Evolutionary conservation across 2,888 invertebrate species (phyloP), one percentile per base, ranked within the genome.

Genomic region (Sussaba pulchella): DNA sequence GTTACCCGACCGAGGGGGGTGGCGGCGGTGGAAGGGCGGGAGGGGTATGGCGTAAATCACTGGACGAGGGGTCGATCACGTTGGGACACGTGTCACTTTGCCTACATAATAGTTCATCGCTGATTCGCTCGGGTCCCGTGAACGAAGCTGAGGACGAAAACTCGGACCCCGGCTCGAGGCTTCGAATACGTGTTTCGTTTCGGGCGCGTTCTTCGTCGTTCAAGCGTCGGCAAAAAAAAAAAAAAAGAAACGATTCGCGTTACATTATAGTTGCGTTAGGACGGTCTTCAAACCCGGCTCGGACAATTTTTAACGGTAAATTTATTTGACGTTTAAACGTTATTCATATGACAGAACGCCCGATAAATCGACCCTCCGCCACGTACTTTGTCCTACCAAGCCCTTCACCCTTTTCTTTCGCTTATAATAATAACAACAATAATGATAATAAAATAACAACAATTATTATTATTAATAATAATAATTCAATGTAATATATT

Each of bases 81-180:
- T 50, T 54, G 47, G 66, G 75, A 79, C 75, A 75, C 71, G 71
- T 75, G 80, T 80, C 80, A 75, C 71, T 80, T 80, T 80, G 75
- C 75, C 75, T 80, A 75, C 80, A 80, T 80, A 80, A 80, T 80
- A 80, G 80, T 80, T 80, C 75, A 80, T 75, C 80, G 80, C 71
- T 80, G 66, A 80, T 75, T 75, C 75, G 70, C 61, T 59, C 47
- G 61, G 24, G 74, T 24, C 21, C n/a, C 31, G 12, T n/a, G 26
- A 66, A 72, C 52, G 66, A 14, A 57, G 59, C 50, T 47, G 9
- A 64, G 50, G 67, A 66, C 61, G 64, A 31, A 6, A 31, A 31
- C 6, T 6, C 31, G 31, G 31, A 31, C 41, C 59, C 43, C 52
- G 50, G 66, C 36, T 36, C 57, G 14, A 17, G 36, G 41, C 10